A percentile compares a stretch with the other conserved stretches of the same genome.
These are phyloP conservation scores for Bombus sibiricus DNA, from an alignment of 1,140 invertebrate genomes.

Conservation along the genomic window DNA sequence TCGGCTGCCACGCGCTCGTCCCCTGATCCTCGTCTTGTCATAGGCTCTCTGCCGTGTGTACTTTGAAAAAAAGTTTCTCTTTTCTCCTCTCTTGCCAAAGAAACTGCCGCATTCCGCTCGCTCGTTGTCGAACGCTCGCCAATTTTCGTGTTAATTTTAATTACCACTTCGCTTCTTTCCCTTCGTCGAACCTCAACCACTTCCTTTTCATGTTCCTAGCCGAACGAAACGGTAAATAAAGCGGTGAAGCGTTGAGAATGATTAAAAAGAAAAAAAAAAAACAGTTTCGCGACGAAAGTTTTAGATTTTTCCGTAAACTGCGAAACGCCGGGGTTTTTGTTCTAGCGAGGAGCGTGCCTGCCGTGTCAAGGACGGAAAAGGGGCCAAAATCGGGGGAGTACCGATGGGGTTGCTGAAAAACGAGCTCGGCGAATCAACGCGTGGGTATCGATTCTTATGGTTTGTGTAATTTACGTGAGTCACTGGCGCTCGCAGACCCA, in stretches of 20 bases:
- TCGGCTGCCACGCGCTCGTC: constrained; percentile 42
- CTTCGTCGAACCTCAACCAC: not conserved
- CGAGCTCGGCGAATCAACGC: constrained; percentile 37
- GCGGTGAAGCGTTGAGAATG: not conserved
- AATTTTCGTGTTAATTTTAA: not conserved
- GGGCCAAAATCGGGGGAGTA: constrained; percentile 16
- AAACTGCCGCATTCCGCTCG: not conserved
- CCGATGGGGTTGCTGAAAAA: constrained; percentile 37
- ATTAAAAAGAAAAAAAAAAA: not conserved
- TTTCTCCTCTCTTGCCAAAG: not conserved
- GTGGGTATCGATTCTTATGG: constrained; percentile 45
- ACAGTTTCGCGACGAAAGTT: not conserved
- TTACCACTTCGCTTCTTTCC: not conserved
- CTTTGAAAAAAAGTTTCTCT: not conserved
- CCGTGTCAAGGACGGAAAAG: constrained; percentile 15
- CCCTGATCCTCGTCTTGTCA: constrained; percentile 54
- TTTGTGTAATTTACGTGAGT: constrained; percentile 56
- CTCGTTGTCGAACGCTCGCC: not conserved
- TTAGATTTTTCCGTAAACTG: constrained; percentile 3
- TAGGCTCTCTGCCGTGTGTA: not conserved
- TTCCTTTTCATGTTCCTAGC: not conserved
- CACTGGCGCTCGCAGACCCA: constrained; percentile 27
- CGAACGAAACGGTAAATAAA: constrained; percentile 6
- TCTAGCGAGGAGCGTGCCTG: not conserved
- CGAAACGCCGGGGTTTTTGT: constrained; percentile 1